These are phyloP conservation scores for Dipodomys ordii DNA, from an alignment of 2,113 vertebrate species.

Conservation along the genomic window DNA sequence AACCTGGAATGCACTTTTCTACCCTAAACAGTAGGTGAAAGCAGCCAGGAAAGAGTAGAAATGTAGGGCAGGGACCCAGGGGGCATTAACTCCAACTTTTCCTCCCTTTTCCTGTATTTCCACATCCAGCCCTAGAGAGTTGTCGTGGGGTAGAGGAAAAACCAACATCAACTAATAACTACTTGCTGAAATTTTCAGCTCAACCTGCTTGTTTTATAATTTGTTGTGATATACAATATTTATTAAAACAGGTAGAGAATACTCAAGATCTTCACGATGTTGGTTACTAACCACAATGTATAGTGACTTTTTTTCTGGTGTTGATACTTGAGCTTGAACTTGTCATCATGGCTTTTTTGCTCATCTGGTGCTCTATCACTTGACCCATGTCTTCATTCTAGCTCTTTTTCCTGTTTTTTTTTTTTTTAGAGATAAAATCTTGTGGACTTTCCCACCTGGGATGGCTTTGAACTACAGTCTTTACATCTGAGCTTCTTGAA, in stretches of 20 bases:
- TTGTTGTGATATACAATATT: conserved; percentile 20
- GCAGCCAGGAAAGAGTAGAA: background rate
- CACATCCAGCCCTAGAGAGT: background rate
- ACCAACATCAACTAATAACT: background rate
- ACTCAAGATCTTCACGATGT: background rate
- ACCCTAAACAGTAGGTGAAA: background rate
- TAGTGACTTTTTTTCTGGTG: background rate
- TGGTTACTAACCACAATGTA: conserved; percentile 5
- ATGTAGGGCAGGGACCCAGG: background rate
- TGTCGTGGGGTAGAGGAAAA: background rate
- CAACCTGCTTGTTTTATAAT: background rate
- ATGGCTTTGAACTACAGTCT: too few species aligned
- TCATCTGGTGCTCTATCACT: too few species aligned
- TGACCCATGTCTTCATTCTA: too few species aligned
- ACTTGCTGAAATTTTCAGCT: conserved; percentile 7
- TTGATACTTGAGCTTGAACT: too few species aligned
- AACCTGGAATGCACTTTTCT: background rate
- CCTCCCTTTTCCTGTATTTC: background rate
- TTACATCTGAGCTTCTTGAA: too few species aligned
- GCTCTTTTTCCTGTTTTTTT: too few species aligned
- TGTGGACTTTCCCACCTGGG: too few species aligned
- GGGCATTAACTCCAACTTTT: background rate
- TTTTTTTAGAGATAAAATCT: too few species aligned
- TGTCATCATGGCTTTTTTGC: too few species aligned
- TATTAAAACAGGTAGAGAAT: conserved; percentile 42